Evolutionary conservation across 1,140 invertebrate genomes (phyloP).

Genomic region (Melitaea cinxia): DNA sequence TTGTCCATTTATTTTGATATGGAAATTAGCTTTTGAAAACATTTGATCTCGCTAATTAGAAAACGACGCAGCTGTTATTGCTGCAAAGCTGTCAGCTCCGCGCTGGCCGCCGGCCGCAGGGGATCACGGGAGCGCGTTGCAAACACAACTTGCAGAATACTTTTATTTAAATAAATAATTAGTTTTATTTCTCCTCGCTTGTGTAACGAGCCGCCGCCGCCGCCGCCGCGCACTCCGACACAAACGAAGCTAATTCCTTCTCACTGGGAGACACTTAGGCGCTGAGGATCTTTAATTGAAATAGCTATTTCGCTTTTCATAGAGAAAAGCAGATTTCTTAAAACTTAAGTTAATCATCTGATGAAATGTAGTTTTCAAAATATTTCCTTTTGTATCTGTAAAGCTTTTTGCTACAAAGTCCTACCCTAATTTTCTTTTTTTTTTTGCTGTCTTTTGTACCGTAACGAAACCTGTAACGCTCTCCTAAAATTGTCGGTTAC

Average conservation of each 20-base stretch:
- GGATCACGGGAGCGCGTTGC: slow-evolving; percentile 15
- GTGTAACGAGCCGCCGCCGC: slow-evolving; percentile 9
- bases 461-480: neutral
- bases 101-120: no score
- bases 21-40: no score
- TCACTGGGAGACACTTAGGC: neutral
- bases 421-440: no score
- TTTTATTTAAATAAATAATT: slow-evolving; percentile 28
- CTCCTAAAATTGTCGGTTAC: neutral
- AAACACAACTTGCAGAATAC: slow-evolving; percentile 16
- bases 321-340: neutral
- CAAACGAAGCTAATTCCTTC: slow-evolving; percentile 14
- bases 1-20: no score
- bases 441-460: no score
- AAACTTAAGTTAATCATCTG: neutral
- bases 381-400: neutral
- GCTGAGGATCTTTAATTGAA: neutral
- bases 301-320: neutral
- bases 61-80: no score
- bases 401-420: no score
- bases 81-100: no score
- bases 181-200: slow-evolving; percentile 17
- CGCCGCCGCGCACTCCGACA: neutral
- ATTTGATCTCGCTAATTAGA: no score
- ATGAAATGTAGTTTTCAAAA: neutral